Conservation (phyloP, 2,888 invertebrate genomes). For the Ectemnius lituratus region DNA sequence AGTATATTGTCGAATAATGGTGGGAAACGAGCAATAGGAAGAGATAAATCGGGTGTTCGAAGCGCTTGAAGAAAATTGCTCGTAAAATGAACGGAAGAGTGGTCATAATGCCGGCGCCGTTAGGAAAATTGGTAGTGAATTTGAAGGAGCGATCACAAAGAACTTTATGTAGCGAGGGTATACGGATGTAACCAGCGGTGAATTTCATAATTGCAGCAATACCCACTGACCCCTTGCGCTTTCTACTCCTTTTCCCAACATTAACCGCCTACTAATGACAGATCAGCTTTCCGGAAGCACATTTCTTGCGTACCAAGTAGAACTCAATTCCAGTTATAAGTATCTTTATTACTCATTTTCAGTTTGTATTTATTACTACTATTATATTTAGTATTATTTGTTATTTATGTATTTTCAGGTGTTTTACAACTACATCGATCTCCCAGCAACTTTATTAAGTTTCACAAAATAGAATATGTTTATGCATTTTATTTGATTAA, state of each 20-base stretch:
- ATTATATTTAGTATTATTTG: no score
- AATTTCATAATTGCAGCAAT: constrained; percentile 45
- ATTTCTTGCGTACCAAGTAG: no score
- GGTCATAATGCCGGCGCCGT: constrained; percentile 49
- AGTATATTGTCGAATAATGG: not conserved
- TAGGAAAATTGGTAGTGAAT: constrained; percentile 60
- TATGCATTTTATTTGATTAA: no score
- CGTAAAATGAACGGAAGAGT: constrained; percentile 50
- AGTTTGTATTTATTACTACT: no score
- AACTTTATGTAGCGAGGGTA: constrained; percentile 53
- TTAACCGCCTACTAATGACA: constrained; percentile 36
- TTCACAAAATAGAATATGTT: no score
- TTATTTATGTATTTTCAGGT: no score
- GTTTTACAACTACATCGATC: no score
- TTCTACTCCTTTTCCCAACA: constrained; percentile 16
- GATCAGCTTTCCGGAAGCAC: constrained; percentile 28
- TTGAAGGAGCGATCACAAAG: constrained; percentile 37
- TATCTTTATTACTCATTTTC: no score
- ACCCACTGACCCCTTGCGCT: constrained; percentile 10
- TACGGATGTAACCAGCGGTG: constrained; percentile 54
- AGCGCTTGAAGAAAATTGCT: constrained; percentile 37
- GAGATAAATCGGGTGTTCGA: constrained; percentile 50
- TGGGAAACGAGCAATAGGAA: constrained; percentile 28
- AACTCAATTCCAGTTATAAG: no score
- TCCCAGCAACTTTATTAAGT: no score